phyloP scores from a whole-genome alignment of 2,797 vertebrate genomes.

The Alcedo quadribrachys region DNA sequence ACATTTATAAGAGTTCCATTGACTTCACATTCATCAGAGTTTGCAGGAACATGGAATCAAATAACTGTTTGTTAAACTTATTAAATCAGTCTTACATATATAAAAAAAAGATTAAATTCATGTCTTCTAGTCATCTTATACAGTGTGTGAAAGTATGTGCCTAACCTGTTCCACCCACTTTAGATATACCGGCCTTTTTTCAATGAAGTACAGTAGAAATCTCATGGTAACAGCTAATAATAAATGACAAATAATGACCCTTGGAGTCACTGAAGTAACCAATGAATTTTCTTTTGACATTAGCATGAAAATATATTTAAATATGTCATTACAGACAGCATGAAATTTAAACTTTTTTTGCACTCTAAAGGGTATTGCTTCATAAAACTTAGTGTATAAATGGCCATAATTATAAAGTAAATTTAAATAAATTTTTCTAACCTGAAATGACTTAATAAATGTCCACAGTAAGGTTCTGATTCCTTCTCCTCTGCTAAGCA shows the following conservation, averaged over 20 bases:
- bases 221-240: not conserved
- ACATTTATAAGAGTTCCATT: too few species aligned
- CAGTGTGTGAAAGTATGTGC: too few species aligned
- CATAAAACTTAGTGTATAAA: not conserved
- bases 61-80: too few species aligned
- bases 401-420: not conserved
- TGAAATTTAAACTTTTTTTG: not conserved
- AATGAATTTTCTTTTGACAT: not conserved
- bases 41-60: too few species aligned
- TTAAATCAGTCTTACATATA: too few species aligned
- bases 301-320: not conserved
- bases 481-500: conserved; percentile 97
- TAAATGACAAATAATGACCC: not conserved
- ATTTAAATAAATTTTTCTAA: conserved; percentile 63
- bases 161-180: too few species aligned
- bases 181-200: too few species aligned
- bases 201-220: not conserved
- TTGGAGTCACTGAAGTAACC: not conserved
- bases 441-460: conserved; percentile 99
- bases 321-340: not conserved
- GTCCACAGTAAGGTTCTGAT: conserved; percentile 98
- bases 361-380: not conserved
- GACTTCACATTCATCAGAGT: too few species aligned
- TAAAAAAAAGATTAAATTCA: too few species aligned
- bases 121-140: too few species aligned